Evolutionary conservation across 2,113 vertebrate genomes (phyloP).

Genomic region (Baryphthengus martii): DNA sequence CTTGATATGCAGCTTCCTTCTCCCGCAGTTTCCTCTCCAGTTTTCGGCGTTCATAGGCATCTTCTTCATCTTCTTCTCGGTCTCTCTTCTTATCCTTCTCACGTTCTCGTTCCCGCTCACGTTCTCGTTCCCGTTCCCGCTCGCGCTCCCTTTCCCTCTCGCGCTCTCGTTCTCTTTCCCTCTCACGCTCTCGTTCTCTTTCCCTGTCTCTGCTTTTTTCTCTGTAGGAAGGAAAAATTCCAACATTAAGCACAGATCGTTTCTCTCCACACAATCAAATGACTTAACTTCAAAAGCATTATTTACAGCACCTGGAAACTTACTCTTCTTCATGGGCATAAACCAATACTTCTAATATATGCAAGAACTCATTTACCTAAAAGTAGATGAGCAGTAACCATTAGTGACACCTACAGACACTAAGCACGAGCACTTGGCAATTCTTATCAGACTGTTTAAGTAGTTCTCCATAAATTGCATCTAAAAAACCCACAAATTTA

Average conservation of each 20-base stretch:
- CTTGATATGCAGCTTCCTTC: conserved; percentile 98
- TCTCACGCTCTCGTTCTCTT: conserved; percentile 78
- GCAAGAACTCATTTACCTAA: not conserved
- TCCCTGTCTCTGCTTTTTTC: conserved; percentile 83
- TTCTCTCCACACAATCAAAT: not conserved
- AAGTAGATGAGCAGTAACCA: not conserved
- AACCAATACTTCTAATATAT: not conserved
- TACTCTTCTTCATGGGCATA: not conserved
- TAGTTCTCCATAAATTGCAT: not conserved
- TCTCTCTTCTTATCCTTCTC: conserved; percentile 96
- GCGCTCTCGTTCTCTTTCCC: conserved; percentile 82
- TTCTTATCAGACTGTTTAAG: not conserved
- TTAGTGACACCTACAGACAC: not conserved
- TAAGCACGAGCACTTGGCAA: not conserved
- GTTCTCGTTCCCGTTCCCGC: conserved; percentile 81
- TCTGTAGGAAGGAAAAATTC: conserved; percentile 47
- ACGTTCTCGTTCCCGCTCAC: conserved; percentile 87
- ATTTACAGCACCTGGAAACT: not conserved
- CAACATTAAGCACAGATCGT: not conserved
- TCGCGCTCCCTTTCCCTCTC: conserved; percentile 81
- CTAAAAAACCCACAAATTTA: not conserved
- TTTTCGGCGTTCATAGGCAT: conserved; percentile 91
- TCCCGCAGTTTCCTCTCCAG: conserved; percentile 94
- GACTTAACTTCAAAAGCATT: not conserved
- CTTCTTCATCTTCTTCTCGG: conserved; percentile 93